A percentile compares a stretch with the other conserved stretches of the same genome.
These are phyloP conservation scores for Euplagia quadripunctaria DNA, from an alignment of 2,888 invertebrate species.

Conservation along the genomic window DNA sequence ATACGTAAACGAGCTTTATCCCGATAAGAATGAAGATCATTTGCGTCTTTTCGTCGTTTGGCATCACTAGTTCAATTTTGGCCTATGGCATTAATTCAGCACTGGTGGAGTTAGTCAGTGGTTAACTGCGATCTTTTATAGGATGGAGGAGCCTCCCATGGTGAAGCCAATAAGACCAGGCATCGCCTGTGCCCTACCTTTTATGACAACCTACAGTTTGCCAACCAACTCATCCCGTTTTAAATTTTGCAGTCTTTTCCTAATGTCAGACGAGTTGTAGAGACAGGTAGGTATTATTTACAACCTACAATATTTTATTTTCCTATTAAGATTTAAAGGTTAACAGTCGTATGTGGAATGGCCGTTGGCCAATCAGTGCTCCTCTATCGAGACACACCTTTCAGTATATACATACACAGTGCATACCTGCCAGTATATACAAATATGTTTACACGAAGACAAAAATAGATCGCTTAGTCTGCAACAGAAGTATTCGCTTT, in stretches of 20 bases:
- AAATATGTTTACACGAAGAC: not conserved
- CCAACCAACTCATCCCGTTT: not conserved
- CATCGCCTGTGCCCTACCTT: not conserved
- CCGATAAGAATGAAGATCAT: too few relatives aligned
- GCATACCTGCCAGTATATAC: not conserved
- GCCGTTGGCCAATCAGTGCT: conserved; percentile 39
- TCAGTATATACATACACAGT: not conserved
- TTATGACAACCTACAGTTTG: not conserved
- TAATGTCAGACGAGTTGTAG: not conserved
- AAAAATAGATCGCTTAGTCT: conserved; percentile 9
- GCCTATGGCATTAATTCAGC: not conserved
- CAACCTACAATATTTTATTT: not conserved
- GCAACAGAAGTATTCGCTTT: not conserved
- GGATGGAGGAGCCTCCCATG: not conserved
- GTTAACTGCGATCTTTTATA: not conserved
- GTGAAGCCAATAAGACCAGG: not conserved
- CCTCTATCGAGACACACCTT: conserved; percentile 29
- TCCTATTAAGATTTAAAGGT: not conserved
- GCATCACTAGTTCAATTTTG: not conserved
- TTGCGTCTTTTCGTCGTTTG: not conserved
- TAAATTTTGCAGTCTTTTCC: not conserved
- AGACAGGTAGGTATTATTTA: not conserved
- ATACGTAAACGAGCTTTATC: too few relatives aligned
- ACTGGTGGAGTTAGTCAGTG: not conserved
- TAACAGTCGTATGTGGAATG: conserved; percentile 30